Percentiles rank a stretch among this genome's conserved stretches.
Conservation (phyloP, 2,888 invertebrate genomes). For the Athrips mouffetella region DNA sequence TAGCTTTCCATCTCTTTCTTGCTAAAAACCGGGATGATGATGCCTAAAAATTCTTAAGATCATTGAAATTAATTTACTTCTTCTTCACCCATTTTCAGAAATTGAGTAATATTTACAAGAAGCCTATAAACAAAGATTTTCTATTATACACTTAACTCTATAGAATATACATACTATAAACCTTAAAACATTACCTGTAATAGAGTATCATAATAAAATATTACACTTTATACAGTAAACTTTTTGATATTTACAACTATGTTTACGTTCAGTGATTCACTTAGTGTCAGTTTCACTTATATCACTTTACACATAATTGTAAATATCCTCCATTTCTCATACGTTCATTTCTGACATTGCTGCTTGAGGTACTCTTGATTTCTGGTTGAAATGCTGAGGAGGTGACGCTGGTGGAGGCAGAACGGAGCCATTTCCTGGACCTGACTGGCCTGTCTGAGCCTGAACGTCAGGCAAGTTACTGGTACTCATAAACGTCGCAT, state of each 20-base stretch:
- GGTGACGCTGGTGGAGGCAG: constrained; percentile 61
- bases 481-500: constrained; percentile 71
- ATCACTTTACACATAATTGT: constrained; percentile 76
- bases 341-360: constrained; percentile 94
- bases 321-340: constrained; percentile 83
- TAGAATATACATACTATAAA: constrained; percentile 25
- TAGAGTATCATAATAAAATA: constrained; percentile 32
- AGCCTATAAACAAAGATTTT: constrained; percentile 14
- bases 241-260: constrained; percentile 72
- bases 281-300: constrained; percentile 41
- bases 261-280: constrained; percentile 51
- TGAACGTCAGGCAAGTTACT: constrained; percentile 72
- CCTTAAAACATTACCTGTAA: constrained; percentile 47
- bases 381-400: constrained; percentile 70
- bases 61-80: background rate
- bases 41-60: too few species aligned
- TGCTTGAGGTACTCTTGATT: constrained; percentile 84
- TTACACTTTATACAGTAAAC: constrained; percentile 43
- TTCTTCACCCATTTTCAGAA: background rate
- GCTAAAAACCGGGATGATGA: too few species aligned
- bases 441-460: constrained; percentile 66
- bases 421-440: constrained; percentile 62
- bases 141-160: constrained; percentile 25
- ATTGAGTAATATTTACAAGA: constrained; percentile 15
- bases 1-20: too few species aligned